Percentiles rank a stretch among this genome's conserved stretches.
Evolutionary conservation across 2,797 vertebrate species (phyloP).

Genomic region (Sebastes itinus): DNA sequence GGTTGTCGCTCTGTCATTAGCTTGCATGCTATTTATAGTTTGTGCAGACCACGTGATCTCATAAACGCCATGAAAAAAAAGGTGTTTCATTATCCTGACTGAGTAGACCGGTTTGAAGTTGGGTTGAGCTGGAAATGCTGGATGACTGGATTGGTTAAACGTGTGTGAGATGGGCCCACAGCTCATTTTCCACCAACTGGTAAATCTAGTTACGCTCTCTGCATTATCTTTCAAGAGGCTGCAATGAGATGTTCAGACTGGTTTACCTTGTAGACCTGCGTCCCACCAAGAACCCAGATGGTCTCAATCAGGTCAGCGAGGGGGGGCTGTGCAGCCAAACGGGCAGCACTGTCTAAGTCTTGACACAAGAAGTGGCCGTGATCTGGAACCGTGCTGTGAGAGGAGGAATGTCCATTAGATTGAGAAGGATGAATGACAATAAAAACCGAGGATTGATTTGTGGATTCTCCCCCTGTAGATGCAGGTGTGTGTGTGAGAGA

Average conservation of each 20-base stretch:
- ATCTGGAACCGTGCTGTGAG: slow-evolving; percentile 73
- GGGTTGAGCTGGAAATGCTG: background rate
- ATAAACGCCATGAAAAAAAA: background rate
- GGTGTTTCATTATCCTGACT: background rate
- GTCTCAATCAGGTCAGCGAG: slow-evolving; percentile 81
- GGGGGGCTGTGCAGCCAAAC: slow-evolving; percentile 59
- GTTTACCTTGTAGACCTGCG: slow-evolving; percentile 78
- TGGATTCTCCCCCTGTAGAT: background rate
- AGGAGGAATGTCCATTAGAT: background rate
- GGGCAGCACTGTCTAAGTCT: slow-evolving; percentile 73
- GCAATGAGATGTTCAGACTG: background rate
- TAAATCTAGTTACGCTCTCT: background rate
- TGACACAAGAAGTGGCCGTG: slow-evolving; percentile 78
- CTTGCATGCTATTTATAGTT: background rate
- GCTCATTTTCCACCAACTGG: background rate
- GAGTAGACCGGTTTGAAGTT: background rate
- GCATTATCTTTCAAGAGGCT: background rate
- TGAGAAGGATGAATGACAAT: no score
- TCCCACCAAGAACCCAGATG: slow-evolving; percentile 85
- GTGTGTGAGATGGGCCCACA: background rate
- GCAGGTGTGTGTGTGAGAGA: background rate
- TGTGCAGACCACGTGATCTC: background rate
- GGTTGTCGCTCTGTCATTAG: background rate
- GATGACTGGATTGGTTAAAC: background rate
- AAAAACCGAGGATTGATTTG: background rate